Evolutionary conservation across 2,113 vertebrate genomes (phyloP).

Genomic region (Cyphomyrus discorhynchus): DNA sequence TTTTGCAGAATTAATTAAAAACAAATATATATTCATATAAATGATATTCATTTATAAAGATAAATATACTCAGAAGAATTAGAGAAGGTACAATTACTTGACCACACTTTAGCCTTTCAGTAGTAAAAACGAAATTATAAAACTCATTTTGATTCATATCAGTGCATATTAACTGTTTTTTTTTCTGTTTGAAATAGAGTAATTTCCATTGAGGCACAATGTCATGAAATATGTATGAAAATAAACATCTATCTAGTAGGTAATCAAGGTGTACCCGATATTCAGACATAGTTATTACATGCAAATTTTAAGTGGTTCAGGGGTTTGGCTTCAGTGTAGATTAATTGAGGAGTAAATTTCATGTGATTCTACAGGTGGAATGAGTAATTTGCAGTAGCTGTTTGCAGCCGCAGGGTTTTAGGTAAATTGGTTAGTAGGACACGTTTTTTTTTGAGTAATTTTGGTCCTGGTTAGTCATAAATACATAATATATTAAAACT

Average conservation of each 20-base stretch:
- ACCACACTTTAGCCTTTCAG: neutral
- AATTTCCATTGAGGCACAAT: neutral
- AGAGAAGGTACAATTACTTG: neutral
- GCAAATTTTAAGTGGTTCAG: constrained; percentile 3
- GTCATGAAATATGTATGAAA: neutral
- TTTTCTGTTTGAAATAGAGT: neutral
- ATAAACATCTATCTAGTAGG: neutral
- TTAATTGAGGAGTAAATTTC: neutral
- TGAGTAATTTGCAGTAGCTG: neutral
- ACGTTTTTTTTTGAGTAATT: neutral
- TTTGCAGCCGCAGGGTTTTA: neutral
- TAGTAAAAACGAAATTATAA: neutral
- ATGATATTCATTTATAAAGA: neutral
- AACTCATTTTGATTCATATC: neutral
- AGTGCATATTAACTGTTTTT: neutral
- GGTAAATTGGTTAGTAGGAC: neutral
- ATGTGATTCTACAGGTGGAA: neutral
- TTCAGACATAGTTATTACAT: neutral
- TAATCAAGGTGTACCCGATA: neutral
- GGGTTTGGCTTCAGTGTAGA: neutral
- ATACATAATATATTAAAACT: neutral
- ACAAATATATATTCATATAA: neutral
- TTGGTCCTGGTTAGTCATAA: neutral
- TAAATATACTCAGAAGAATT: neutral
- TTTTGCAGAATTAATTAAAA: neutral